phyloP scores from a whole-genome alignment of 2,888 invertebrate genomes.

The Byasa hedistus region DNA sequence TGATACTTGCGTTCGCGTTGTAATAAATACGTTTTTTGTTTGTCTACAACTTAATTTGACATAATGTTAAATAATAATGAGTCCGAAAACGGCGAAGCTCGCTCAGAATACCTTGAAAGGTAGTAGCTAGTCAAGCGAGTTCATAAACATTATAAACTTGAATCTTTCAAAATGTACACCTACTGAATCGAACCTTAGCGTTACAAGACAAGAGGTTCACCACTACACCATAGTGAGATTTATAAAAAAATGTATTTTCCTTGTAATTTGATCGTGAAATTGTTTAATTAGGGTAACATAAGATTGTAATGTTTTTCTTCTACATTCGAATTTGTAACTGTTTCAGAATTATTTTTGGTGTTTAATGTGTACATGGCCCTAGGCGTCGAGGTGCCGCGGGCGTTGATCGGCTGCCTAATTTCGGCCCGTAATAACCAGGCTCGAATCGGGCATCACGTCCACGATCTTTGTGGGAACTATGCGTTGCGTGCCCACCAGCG shows the following conservation, averaged over 20 bases:
- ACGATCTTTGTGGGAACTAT: conserved; percentile 74
- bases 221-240: too few relatives aligned
- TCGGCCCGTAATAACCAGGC: conserved; percentile 63
- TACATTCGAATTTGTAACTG: not conserved
- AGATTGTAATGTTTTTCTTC: not conserved
- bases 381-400: conserved; percentile 44
- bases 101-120: too few relatives aligned
- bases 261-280: not conserved
- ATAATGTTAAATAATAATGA: too few relatives aligned
- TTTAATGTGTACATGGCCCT: conserved; percentile 29
- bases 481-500: conserved; percentile 43
- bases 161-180: too few relatives aligned
- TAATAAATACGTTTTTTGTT: not conserved
- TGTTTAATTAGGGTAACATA: not conserved
- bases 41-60: too few relatives aligned
- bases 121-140: too few relatives aligned
- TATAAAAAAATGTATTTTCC: too few relatives aligned
- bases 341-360: not conserved
- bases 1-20: not conserved
- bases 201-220: too few relatives aligned
- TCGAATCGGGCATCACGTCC: conserved; percentile 54
- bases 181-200: too few relatives aligned
- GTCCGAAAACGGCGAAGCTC: too few relatives aligned
- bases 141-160: too few relatives aligned
- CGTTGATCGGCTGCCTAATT: conserved; percentile 61